Evolutionary conservation across 2,113 vertebrate genomes (phyloP).

Genomic region (Notiomystis cincta): DNA sequence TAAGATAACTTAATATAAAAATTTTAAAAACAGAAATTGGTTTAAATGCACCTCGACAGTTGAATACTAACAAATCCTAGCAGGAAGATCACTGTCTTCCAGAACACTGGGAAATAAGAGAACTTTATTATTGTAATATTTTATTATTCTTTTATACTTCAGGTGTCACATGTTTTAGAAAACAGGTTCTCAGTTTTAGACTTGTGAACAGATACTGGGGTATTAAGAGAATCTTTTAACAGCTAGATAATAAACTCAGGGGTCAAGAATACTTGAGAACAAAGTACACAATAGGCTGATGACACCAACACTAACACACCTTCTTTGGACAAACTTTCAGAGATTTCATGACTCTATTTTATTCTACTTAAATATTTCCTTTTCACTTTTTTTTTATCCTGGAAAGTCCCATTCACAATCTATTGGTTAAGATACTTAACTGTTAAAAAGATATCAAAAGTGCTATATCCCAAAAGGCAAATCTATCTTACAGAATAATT

Average conservation of each 20-base stretch:
- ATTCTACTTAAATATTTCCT: not conserved
- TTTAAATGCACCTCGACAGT: not conserved
- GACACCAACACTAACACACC: not conserved
- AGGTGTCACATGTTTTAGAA: not conserved
- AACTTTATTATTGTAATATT: not conserved
- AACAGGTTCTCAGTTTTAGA: not conserved
- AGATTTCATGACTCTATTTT: not conserved
- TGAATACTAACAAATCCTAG: not conserved
- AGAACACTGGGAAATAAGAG: not conserved
- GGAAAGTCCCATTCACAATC: not conserved
- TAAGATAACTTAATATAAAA: not conserved
- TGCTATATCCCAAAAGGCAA: not conserved
- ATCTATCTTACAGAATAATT: not conserved
- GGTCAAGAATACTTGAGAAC: not conserved
- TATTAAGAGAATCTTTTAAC: not conserved
- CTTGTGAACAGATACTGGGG: not conserved
- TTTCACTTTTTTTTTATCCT: not conserved
- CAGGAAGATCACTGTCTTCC: not conserved
- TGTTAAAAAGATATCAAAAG: not conserved
- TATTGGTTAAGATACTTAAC: not conserved
- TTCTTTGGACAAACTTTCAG: not conserved
- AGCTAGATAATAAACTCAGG: not conserved
- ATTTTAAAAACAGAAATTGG: not conserved
- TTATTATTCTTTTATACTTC: not conserved
- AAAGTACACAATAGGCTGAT: not conserved